These are phyloP conservation scores for Halcyon senegalensis DNA, from an alignment of 2,113 vertebrate genomes.

Conservation along the genomic window DNA sequence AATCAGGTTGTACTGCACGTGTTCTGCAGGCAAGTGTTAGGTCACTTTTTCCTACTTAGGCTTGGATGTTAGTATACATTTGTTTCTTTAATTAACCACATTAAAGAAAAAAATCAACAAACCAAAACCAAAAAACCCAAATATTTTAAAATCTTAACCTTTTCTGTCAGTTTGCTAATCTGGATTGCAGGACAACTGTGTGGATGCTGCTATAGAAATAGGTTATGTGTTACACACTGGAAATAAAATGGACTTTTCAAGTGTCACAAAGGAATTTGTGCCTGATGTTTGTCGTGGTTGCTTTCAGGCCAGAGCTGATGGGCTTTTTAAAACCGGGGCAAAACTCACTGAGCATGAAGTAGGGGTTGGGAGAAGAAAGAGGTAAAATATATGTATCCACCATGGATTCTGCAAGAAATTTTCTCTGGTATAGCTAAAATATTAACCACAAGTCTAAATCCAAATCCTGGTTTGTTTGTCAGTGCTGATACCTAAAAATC, in stretches of 20 bases:
- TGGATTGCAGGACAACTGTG: background rate
- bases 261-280: constrained; percentile 21
- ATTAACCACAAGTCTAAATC: background rate
- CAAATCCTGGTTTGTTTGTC: background rate
- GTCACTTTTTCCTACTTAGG: constrained; percentile 8
- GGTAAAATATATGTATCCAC: background rate
- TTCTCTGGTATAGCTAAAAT: background rate
- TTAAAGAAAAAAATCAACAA: background rate
- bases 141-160: background rate
- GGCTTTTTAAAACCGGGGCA: background rate
- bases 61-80: background rate
- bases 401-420: background rate
- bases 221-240: background rate
- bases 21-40: constrained; percentile 10
- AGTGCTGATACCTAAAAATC: background rate
- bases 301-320: background rate
- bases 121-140: too few species aligned
- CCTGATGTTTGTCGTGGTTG: constrained; percentile 3
- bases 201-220: background rate
- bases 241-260: constrained; percentile 5
- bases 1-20: background rate
- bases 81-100: constrained; percentile 1
- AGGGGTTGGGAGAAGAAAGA: background rate
- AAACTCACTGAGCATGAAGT: background rate
- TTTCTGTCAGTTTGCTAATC: background rate